Base-by-base conservation (phyloP, 2,797 vertebrate species). In the Ceyx erithaca region DNA sequence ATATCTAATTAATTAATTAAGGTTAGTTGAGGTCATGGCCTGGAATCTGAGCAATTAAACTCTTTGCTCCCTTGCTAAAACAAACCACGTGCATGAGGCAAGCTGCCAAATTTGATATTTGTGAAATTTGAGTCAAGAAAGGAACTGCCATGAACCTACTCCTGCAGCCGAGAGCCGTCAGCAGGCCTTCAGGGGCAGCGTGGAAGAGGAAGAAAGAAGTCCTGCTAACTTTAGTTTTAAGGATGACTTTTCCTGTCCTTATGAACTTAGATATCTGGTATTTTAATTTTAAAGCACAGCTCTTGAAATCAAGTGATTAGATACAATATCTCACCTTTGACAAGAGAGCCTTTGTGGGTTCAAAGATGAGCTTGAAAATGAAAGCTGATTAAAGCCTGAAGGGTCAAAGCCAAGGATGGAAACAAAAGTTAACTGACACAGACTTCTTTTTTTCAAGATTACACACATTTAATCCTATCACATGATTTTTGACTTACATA, bases 1-100 rank as follows among this genome's bases (percentile, higher is more conserved):
- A 62, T 85, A 90, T 7, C 88, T 85, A 89, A 96, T 90, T 92
- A 94, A 95, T 95, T 96, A 94, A 94, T 90, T 93, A 85, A 71
- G 92, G 90, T 92, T 87, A 89, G 64, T 51, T 73, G 84, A 95
- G 90, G 88, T 94, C 4, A 0, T 26, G 81, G 71, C 68, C 71
- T 23, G 52, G 78, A 95, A 94, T 57, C 61, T 25, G 72, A 93
- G 86, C 78, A 95, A 89, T 93, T 92, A 92, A 73, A 77, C 30
- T 69, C 61, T 92, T 94, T 87, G 71, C 10, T 90, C 81, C 76
- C 86, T 54, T 87, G 89, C 51, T 92, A 82, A 77, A 93, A 86
- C 30, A 70, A 87, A 54, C 37, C 49, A 57, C 0, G 1, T 12
- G 21, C 40, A 17, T 0, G 6, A 54, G 41, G 61, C 0, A 0